phyloP scores from a whole-genome alignment of 2,888 invertebrate species.

The Drosophila cyrtoloma region DNA sequence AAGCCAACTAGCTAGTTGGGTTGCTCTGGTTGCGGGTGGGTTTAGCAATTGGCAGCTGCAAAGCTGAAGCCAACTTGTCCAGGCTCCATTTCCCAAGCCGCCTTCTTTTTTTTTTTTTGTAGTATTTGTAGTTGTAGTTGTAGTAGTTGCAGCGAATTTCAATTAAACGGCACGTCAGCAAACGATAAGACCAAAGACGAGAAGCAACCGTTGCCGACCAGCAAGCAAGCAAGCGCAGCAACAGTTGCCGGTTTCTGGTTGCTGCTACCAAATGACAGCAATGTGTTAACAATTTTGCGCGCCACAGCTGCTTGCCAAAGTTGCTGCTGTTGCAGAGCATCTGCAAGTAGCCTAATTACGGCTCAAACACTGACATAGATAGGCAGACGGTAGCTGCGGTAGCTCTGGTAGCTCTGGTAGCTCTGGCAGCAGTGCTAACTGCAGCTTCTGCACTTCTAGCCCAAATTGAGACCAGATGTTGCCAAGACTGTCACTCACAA shows the following conservation, averaged over 20 bases:
- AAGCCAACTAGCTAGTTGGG: conserved; percentile 41
- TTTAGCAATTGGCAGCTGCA: conserved; percentile 61
- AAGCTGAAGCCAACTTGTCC: conserved; percentile 46
- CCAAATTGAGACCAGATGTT: conserved; percentile 39
- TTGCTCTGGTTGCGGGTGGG: conserved; percentile 68
- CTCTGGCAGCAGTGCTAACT: conserved; percentile 10
- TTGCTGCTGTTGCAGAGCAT: conserved; percentile 26
- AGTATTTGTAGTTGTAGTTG: conserved; percentile 1
- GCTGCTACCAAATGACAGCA: conserved; percentile 66
- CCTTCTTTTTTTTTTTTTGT: conserved; percentile 32
- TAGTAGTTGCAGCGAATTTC: conserved; percentile 65
- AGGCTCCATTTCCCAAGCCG: conserved; percentile 53
- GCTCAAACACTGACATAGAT: conserved; percentile 72
- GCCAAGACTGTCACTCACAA: conserved; percentile 15
- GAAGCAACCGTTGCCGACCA: conserved; percentile 27
- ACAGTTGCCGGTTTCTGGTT: conserved; percentile 34
- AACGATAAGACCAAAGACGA: conserved; percentile 57
- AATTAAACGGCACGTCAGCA: conserved; percentile 77
- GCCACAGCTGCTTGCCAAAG: conserved; percentile 64
- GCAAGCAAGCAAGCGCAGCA: conserved; percentile 10
- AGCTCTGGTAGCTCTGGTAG: background rate
- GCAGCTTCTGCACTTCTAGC: conserved; percentile 57
- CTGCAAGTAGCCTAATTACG: conserved; percentile 78
- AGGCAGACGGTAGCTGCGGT: conserved; percentile 52
- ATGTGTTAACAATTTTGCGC: conserved; percentile 79